phyloP scores from a whole-genome alignment of 2,797 vertebrate species.

The Hydrophis major region DNA sequence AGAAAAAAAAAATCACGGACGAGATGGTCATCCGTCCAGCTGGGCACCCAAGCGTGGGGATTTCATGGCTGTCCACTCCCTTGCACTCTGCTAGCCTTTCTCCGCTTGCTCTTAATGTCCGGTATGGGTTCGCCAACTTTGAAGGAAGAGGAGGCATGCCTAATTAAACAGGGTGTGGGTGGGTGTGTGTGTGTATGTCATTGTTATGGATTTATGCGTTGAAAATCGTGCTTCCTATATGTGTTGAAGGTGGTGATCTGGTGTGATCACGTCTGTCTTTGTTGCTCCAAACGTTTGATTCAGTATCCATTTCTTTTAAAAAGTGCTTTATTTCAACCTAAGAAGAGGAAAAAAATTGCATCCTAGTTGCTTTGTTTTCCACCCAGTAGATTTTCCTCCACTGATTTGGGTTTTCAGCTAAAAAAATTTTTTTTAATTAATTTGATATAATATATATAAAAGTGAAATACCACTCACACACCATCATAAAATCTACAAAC shows the following conservation, averaged over 20 bases:
- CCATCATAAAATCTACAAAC: no score
- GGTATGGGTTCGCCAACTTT: slow-evolving; percentile 30
- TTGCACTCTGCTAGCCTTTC: not conserved
- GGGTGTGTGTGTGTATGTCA: not conserved
- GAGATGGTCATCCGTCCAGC: slow-evolving; percentile 53
- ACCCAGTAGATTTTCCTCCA: not conserved
- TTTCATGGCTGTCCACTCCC: not conserved
- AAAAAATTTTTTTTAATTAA: not conserved
- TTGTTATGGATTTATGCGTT: slow-evolving; percentile 24
- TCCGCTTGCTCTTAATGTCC: slow-evolving; percentile 39
- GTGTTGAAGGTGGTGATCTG: slow-evolving; percentile 23
- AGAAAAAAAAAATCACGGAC: slow-evolving; percentile 21
- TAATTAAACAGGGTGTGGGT: slow-evolving; percentile 9
- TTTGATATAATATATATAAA: no score
- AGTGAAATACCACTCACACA: no score
- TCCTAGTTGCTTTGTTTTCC: not conserved
- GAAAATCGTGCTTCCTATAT: slow-evolving; percentile 33
- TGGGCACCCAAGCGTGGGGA: slow-evolving; percentile 38
- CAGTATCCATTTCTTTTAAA: not conserved
- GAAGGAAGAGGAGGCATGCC: slow-evolving; percentile 42
- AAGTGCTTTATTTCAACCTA: not conserved
- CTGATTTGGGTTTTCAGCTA: not conserved
- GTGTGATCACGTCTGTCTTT: slow-evolving; percentile 15
- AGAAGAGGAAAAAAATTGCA: not conserved
- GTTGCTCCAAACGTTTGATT: slow-evolving; percentile 18